A percentile compares a stretch with the other conserved stretches of the same genome.
phyloP scores from a whole-genome alignment of 1,140 invertebrate species.

The Eumaeus atala region DNA sequence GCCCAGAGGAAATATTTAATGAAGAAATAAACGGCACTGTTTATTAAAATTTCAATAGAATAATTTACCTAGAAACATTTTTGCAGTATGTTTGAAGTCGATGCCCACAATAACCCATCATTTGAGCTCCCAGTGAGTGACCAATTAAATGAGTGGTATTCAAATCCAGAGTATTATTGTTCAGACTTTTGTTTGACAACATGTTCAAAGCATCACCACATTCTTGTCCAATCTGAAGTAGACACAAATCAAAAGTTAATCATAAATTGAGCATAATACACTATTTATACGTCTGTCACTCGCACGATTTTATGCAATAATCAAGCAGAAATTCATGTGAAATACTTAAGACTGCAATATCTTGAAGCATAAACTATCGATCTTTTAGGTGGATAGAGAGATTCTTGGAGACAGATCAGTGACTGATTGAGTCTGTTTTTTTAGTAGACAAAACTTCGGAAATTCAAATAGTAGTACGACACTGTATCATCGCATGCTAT shows the following conservation, averaged over 20 bases:
- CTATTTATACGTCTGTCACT: no score
- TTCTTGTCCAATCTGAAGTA: not conserved
- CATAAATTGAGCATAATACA: no score
- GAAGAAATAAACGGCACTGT: not conserved
- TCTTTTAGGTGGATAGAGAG: no score
- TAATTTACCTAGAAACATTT: slow-evolving; percentile 1
- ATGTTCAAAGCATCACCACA: not conserved
- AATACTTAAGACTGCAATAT: no score
- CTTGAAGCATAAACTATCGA: no score
- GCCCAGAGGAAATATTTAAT: not conserved
- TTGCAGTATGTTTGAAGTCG: not conserved
- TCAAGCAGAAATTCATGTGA: no score
- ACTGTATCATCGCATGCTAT: no score
- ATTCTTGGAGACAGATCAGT: no score
- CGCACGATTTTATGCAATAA: no score
- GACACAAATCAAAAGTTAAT: not conserved
- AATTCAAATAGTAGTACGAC: no score
- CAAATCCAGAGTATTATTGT: not conserved
- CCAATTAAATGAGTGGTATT: slow-evolving; percentile 9
- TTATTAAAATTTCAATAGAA: not conserved
- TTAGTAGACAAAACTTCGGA: no score
- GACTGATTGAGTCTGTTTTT: no score
- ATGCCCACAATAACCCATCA: slow-evolving; percentile 2
- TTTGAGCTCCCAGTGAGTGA: slow-evolving; percentile 1
- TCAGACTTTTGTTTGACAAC: not conserved